Evolutionary conservation across 2,113 vertebrate species (phyloP).

Genomic region (Orientallactaga bullata): DNA sequence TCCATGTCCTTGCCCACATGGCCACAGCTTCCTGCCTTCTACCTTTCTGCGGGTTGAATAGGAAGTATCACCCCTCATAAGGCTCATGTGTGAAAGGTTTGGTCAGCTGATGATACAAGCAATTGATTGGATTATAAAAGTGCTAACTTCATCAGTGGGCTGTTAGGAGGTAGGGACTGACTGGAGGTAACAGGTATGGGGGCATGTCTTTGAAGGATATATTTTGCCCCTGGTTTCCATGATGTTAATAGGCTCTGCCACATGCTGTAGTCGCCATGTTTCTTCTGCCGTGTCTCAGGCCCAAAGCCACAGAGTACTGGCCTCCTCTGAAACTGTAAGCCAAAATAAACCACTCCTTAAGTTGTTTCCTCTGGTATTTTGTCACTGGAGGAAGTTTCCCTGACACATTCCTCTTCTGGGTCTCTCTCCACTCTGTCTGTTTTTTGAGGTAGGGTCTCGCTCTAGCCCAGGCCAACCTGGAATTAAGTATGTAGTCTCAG

Average conservation of each 20-base stretch:
- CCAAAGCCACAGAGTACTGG: background rate
- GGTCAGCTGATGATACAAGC: background rate
- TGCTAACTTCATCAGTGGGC: background rate
- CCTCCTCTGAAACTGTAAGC: background rate
- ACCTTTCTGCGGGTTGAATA: background rate
- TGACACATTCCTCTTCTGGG: background rate
- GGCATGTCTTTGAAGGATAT: background rate
- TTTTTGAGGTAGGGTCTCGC: no score
- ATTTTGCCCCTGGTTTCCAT: background rate
- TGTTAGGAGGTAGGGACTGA: background rate
- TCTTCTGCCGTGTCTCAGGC: background rate
- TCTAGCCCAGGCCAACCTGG: no score
- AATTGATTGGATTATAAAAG: background rate
- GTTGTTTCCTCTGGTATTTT: background rate
- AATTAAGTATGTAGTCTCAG: no score
- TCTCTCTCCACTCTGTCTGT: background rate
- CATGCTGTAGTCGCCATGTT: background rate
- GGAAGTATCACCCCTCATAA: background rate
- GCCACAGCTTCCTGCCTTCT: background rate
- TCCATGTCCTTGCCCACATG: fast-evolving
- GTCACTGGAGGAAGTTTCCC: background rate
- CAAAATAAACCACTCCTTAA: background rate
- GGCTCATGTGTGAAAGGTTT: background rate
- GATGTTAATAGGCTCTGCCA: background rate
- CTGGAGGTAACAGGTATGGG: background rate